Evolutionary conservation across 2,888 invertebrate species (phyloP).

Genomic region (Pomacea canaliculata): DNA sequence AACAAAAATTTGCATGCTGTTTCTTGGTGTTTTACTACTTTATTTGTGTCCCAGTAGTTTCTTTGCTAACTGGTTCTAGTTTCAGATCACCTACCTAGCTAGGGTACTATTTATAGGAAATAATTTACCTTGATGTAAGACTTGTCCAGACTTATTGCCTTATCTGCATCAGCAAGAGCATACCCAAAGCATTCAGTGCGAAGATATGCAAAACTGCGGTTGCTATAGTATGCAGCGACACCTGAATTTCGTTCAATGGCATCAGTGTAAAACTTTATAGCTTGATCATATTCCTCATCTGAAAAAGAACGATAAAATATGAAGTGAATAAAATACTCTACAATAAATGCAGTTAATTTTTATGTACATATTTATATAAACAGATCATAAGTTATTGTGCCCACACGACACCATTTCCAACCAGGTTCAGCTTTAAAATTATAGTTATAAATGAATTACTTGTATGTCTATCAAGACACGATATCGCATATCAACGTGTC

Average conservation of each 20-base stretch:
- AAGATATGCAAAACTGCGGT: constrained; percentile 94
- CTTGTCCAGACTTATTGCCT: constrained; percentile 89
- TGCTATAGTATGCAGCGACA: constrained; percentile 90
- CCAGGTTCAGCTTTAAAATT: no score
- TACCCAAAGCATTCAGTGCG: constrained; percentile 95
- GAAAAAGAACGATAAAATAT: constrained; percentile 67
- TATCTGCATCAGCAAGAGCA: constrained; percentile 91
- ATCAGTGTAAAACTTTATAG: constrained; percentile 85
- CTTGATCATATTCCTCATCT: constrained; percentile 91
- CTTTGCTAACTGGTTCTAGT: no score
- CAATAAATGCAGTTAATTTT: background rate
- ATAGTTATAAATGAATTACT: no score
- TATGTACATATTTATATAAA: background rate
- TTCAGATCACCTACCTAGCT: no score
- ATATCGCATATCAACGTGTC: no score
- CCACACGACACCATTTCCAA: no score
- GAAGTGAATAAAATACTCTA: background rate
- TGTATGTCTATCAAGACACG: no score
- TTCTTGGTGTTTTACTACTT: no score
- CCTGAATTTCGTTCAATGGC: constrained; percentile 89
- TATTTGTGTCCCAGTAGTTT: no score
- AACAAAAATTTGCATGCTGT: no score
- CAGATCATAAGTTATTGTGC: background rate
- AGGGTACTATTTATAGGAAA: background rate
- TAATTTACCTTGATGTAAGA: constrained; percentile 82